Conservation (phyloP, 2,113 vertebrate species). For the Apodemus speciosus region DNA sequence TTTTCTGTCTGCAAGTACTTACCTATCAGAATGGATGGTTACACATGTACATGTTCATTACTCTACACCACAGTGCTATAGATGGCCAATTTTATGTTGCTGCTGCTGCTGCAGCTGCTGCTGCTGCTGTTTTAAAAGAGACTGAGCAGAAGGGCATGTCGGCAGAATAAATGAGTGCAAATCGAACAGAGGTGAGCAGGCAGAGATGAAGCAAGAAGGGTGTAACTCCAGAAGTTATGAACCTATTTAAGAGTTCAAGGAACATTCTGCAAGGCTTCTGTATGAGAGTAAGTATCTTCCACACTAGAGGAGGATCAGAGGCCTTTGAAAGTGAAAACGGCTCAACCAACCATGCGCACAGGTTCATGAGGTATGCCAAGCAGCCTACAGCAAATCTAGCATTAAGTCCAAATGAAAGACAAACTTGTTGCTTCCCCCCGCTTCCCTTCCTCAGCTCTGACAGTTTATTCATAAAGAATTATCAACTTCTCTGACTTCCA, state of each 20-base stretch:
- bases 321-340: conserved; percentile 43
- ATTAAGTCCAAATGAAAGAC: neutral
- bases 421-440: neutral
- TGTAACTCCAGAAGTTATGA: neutral
- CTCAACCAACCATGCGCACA: neutral
- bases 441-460: neutral
- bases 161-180: neutral
- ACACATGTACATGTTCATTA: neutral
- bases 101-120: neutral
- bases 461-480: neutral
- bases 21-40: neutral
- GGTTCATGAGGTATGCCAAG: neutral
- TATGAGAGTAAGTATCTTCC: neutral
- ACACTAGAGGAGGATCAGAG: neutral
- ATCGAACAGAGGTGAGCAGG: neutral
- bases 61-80: neutral
- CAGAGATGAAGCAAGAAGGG: neutral
- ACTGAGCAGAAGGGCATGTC: neutral
- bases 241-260: neutral
- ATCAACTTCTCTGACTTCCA: neutral
- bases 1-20: neutral
- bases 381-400: conserved; percentile 8
- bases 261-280: neutral
- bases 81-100: neutral
- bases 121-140: conserved; percentile 6